Evolutionary conservation across 2,888 invertebrate species (phyloP), one percentile per base, ranked within the genome.

Genomic region (Hyalella azteca): DNA sequence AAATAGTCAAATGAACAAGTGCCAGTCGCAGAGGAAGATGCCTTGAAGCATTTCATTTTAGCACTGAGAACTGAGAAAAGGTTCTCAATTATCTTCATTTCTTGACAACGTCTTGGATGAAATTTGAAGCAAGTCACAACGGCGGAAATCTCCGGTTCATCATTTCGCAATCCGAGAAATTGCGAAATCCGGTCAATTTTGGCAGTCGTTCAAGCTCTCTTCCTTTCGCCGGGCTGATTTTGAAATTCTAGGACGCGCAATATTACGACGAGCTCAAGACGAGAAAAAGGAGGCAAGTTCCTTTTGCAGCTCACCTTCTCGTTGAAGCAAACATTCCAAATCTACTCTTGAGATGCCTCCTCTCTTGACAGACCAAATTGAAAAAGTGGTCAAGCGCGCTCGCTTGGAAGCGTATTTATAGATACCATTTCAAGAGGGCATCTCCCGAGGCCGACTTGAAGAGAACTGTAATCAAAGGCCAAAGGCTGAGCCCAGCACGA

Each of bases 361-460:
- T 66, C 66, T 66, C 66, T 66, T 66, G 66, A 66, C 66, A 66
- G 66, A 66, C 66, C 66, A 66, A 66, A 66, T 66, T 66, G 66
- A 66, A 66, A 66, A 66, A 66, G 66, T 66, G 66, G 66, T 66
- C 66, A 66, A 66, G 66, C 66, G 66, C 32, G 66, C 66, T 66
- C 66, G 22, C 66, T 66, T 66, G 39, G 66, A 66, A 66, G 66
- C 66, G 66, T 66, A 66, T 66, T 66, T 66, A 32, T 36, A 66
- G 66, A 66, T 66, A 66, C 66, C 66, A 66, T 66, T 66, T 29
- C 66, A 66, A 66, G 66, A 45, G 66, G 66, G 66, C 66, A 66
- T 66, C 66, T 66, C 66, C n/a, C 32, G 66, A 36, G 66, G 29
- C 66, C 36, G 66, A 66, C 66, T 66, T 66, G 66, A 66, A 66